A percentile compares a stretch with the other conserved stretches of the same genome.
Conservation (phyloP, 2,113 vertebrate genomes). For the Mirza zaza region DNA sequence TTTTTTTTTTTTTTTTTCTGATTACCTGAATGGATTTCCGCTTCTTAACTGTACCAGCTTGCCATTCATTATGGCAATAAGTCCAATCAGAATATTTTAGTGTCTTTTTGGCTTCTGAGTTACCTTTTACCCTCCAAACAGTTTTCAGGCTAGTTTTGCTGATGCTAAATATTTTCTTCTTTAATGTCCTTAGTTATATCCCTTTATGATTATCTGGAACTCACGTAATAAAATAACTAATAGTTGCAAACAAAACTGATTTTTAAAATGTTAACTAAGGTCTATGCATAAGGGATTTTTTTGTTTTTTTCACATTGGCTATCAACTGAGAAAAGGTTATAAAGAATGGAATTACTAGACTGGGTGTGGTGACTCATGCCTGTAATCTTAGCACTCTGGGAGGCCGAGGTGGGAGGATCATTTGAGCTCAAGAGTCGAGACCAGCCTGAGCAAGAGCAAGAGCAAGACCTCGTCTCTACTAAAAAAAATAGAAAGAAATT, state of each 20-base stretch:
- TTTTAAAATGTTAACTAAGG: not conserved
- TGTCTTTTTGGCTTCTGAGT: conserved; percentile 19
- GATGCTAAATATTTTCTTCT: not conserved
- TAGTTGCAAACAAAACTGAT: conserved; percentile 29
- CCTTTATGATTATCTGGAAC: not conserved
- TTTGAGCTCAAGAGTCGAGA: no score
- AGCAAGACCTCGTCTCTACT: no score
- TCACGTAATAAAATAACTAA: not conserved
- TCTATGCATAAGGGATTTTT: not conserved
- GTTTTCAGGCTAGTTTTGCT: conserved; percentile 49
- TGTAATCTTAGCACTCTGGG: no score
- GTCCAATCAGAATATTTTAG: conserved; percentile 59
- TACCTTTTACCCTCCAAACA: conserved; percentile 44
- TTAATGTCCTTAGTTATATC: not conserved
- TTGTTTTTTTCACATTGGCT: not conserved
- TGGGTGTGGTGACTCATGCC: no score
- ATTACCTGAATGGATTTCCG: conserved; percentile 75
- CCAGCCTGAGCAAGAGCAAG: no score
- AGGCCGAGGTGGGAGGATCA: no score
- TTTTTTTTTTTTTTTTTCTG: not conserved
- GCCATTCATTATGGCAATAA: conserved; percentile 26
- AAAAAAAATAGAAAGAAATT: no score
- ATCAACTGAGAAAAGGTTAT: not conserved
- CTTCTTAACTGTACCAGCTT: conserved; percentile 54
- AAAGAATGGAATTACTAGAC: not conserved